Evolutionary conservation across 2,888 invertebrate genomes (phyloP), one percentile per base, ranked within the genome.

Genomic region (Lottia gigantea): DNA sequence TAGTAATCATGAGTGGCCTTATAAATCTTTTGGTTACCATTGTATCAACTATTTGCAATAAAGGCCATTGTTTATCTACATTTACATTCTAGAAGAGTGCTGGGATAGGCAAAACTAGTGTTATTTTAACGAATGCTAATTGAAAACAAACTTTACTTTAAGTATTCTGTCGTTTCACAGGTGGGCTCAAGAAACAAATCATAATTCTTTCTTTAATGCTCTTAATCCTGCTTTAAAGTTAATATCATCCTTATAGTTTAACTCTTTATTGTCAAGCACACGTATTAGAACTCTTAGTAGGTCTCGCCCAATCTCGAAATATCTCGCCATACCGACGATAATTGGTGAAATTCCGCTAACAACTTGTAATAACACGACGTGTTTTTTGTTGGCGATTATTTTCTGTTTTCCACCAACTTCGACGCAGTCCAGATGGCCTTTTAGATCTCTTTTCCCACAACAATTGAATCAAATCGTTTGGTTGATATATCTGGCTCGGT

Each of bases 291-390:
- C 55, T 55, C 55, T 55, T 55, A 55, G 55, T 19, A 55, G 23
- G 55, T 55, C 55, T 55, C 55, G 55, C 23, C 55, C 55, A 55
- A 55, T 55, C 55, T 55, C 55, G 55, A 55, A 14, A 55, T 55
- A 23, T 55, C 55, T 55, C 55, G 23, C 55, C 55, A 23, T 23
- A 55, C 55, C 23, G 55, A 23, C 55, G 55, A 55, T 55, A 55
- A 55, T 55, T 55, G 55, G 55, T 23, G 55, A 55, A 23, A 55
- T 55, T 23, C 55, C 55, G 55, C 19, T 55, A 55, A 55, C 55
- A 55, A 55, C 55, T 19, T 55, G 55, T 55, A 55, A 55, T 19
- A 55, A 55, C 55, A 55, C 14, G 55, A 55, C 8, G 23, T 23
- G 12, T 55, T 55, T 55, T 55, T 55, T 55, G 2, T 23, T 40